Evolutionary conservation across 2,888 invertebrate species (phyloP).

Genomic region (Ochropleura leucogaster): DNA sequence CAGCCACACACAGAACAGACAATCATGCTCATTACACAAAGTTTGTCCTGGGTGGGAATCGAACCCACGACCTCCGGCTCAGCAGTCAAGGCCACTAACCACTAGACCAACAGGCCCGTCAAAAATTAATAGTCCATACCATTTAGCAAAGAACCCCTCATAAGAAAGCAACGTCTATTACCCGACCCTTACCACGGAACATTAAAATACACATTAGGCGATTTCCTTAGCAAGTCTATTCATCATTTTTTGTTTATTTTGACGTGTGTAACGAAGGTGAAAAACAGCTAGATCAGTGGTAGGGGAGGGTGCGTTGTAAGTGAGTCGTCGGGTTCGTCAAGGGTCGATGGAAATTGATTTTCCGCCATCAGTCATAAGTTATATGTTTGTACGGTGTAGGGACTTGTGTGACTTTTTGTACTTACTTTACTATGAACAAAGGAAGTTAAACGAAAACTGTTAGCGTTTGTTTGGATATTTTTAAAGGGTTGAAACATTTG

Average conservation of each 20-base stretch:
- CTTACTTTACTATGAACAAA: constrained; percentile 58
- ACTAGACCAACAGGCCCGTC: no score
- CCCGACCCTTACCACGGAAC: constrained; percentile 73
- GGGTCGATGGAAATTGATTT: constrained; percentile 89
- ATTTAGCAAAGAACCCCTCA: constrained; percentile 6
- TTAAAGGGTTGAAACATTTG: not conserved
- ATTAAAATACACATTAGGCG: constrained; percentile 85
- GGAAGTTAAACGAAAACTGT: constrained; percentile 22
- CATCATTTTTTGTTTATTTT: constrained; percentile 86
- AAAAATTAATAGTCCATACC: constrained; percentile 4
- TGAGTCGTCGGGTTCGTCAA: constrained; percentile 87
- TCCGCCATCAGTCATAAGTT: constrained; percentile 87
- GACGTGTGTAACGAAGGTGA: constrained; percentile 89
- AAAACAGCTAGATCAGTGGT: constrained; percentile 85
- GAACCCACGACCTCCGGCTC: no score
- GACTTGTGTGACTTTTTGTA: constrained; percentile 67
- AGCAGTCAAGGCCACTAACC: no score
- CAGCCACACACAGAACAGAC: no score
- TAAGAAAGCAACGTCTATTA: constrained; percentile 55
- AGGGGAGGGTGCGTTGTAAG: constrained; percentile 74
- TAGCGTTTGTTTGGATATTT: not conserved
- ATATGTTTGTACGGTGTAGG: constrained; percentile 73
- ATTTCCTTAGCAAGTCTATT: constrained; percentile 79
- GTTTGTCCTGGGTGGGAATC: no score
- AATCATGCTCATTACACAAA: no score